Evolutionary conservation across 2,113 vertebrate species (phyloP).

Genomic region (Promerops cafer): DNA sequence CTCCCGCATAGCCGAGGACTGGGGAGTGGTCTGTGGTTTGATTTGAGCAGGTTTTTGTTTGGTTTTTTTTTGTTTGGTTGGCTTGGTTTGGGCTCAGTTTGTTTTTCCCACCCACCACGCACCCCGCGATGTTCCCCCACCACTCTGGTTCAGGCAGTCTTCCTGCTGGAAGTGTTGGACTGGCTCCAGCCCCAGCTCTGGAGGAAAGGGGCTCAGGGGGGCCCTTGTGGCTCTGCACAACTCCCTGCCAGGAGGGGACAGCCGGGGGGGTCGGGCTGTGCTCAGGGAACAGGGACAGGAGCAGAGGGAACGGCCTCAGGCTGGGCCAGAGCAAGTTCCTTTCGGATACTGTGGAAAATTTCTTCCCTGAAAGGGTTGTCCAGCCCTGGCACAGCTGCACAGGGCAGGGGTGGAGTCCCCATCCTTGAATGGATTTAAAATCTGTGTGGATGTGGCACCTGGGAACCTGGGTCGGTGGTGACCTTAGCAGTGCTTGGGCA

Average conservation of each 20-base stretch:
- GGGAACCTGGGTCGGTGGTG: accelerated
- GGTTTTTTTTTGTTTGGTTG: too few relatives aligned
- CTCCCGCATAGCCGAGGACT: neutral
- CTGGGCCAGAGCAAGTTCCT: neutral
- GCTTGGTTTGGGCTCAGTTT: neutral
- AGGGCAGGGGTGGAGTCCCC: neutral
- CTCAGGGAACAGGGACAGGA: neutral
- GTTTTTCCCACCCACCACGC: neutral
- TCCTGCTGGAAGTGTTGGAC: neutral
- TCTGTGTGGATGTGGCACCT: neutral
- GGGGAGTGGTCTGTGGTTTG: neutral
- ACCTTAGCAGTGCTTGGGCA: neutral
- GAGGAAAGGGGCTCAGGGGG: neutral
- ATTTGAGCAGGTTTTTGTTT: accelerated
- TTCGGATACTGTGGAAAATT: neutral
- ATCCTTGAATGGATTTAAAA: neutral
- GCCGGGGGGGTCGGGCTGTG: neutral
- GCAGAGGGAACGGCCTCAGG: accelerated
- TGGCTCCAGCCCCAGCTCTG: neutral
- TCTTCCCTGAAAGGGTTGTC: accelerated
- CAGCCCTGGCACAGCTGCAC: neutral
- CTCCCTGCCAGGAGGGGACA: neutral
- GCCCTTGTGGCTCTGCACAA: neutral
- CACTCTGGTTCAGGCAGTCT: neutral
- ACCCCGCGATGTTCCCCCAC: accelerated